Percentiles rank a stretch among this genome's conserved stretches.
These are phyloP conservation scores for Episyrphus balteatus DNA, from an alignment of 1,140 invertebrate species.

Conservation along the genomic window DNA sequence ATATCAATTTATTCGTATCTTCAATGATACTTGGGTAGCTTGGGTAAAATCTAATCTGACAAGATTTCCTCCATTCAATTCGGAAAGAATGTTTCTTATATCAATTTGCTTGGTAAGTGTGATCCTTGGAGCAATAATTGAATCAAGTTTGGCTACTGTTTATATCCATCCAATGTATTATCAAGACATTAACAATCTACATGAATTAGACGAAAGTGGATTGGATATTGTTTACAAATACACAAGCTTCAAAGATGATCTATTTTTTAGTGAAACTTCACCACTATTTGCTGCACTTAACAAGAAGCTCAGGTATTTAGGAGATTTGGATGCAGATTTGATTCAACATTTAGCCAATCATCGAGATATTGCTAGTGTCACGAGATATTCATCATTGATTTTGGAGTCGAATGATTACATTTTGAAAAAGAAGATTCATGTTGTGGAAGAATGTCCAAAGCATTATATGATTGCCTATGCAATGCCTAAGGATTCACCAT, in stretches of 20 bases:
- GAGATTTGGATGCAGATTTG: conserved; percentile 19
- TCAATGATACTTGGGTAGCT: conserved; percentile 28
- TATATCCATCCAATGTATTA: conserved; percentile 36
- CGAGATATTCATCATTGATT: conserved; percentile 18
- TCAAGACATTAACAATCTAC: conserved; percentile 34
- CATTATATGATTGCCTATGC: conserved; percentile 34
- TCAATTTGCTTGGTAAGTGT: conserved; percentile 33
- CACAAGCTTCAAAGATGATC: conserved; percentile 31
- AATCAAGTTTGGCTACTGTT: conserved; percentile 34
- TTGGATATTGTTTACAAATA: conserved; percentile 30
- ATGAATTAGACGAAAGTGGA: conserved; percentile 35
- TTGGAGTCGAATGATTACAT: conserved; percentile 21
- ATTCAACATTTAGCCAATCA: conserved; percentile 17
- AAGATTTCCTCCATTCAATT: conserved; percentile 19
- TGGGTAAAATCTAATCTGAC: conserved; percentile 25
- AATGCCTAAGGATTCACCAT: conserved; percentile 23
- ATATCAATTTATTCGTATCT: conserved; percentile 18
- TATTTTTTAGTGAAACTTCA: conserved; percentile 32
- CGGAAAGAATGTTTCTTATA: conserved; percentile 25
- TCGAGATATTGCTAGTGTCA: conserved; percentile 24
- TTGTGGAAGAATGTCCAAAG: conserved; percentile 33
- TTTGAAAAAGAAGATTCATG: conserved; percentile 16
- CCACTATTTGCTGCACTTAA: conserved; percentile 23
- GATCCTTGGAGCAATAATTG: conserved; percentile 33
- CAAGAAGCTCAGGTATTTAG: conserved; percentile 24